Evolutionary conservation across 2,888 invertebrate species (phyloP).

Genomic region (Diadegma fenestrale): DNA sequence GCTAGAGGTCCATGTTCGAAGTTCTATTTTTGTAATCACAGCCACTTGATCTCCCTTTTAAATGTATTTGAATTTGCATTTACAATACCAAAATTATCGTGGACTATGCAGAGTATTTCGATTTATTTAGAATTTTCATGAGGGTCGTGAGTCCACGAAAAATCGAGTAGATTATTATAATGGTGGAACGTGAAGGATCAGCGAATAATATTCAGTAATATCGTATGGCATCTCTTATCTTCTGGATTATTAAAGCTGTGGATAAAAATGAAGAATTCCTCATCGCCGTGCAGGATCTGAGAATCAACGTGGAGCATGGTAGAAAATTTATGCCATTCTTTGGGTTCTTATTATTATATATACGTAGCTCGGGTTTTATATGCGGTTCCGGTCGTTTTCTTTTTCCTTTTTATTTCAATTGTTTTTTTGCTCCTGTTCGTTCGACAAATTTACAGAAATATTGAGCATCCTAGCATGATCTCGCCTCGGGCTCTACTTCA

Average conservation of each 20-base stretch:
- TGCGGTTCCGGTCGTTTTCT: conserved; percentile 24
- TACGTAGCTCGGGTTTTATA: conserved; percentile 26
- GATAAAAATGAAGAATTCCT: conserved; percentile 15
- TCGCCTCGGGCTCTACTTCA: conserved; percentile 35
- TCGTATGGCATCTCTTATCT: background rate
- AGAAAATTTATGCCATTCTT: conserved; percentile 34
- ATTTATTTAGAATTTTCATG: background rate
- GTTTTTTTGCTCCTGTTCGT: background rate
- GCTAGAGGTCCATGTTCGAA: background rate
- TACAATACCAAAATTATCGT: background rate
- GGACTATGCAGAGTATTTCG: background rate
- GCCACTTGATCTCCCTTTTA: background rate
- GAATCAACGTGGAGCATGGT: background rate
- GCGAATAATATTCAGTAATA: background rate
- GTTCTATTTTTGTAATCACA: background rate
- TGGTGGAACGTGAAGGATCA: background rate
- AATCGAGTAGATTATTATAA: background rate
- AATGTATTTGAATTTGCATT: background rate
- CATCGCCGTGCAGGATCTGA: background rate
- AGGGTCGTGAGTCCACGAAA: background rate
- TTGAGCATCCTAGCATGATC: conserved; percentile 34
- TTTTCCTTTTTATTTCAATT: conserved; percentile 3
- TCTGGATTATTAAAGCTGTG: background rate
- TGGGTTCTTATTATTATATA: conserved; percentile 29
- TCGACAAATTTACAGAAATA: conserved; percentile 37